A percentile compares a stretch with the other conserved stretches of the same genome.
Conservation (phyloP, 2,888 invertebrate species). For the Eugnorisma glareosa region DNA sequence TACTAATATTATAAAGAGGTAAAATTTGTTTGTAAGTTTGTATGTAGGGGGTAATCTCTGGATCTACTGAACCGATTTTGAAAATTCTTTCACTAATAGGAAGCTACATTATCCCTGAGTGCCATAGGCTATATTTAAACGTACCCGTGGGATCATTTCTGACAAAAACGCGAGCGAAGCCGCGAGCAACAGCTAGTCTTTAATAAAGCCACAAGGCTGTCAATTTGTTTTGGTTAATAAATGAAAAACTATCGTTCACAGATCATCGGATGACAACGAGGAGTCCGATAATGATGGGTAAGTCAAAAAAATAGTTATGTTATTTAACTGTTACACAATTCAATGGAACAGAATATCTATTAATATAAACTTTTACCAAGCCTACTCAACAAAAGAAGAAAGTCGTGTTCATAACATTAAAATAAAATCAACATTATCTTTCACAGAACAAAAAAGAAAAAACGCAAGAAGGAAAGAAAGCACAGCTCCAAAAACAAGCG, state of each 20-base stretch:
- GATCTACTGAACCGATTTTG: no score
- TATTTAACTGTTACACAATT: background rate
- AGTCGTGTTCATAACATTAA: background rate
- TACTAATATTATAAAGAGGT: no score
- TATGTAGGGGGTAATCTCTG: no score
- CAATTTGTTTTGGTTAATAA: background rate
- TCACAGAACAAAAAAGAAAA: slow-evolving; percentile 81
- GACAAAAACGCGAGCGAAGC: no score
- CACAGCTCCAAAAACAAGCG: slow-evolving; percentile 79
- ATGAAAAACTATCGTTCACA: slow-evolving; percentile 62
- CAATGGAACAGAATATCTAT: background rate
- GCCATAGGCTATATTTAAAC: no score
- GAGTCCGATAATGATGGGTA: slow-evolving; percentile 83
- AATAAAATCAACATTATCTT: background rate
- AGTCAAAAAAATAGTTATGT: slow-evolving; percentile 43
- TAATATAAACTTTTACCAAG: background rate
- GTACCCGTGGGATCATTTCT: no score
- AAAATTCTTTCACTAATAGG: no score
- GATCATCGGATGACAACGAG: slow-evolving; percentile 83
- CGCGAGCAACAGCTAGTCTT: no score
- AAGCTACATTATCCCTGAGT: no score
- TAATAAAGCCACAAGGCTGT: background rate
- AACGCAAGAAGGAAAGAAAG: slow-evolving; percentile 84
- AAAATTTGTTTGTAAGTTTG: no score
- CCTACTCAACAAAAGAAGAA: background rate